Percentiles rank a stretch among this genome's conserved stretches.
Conservation (phyloP, 2,888 invertebrate genomes). For the Melipona bicolor region DNA sequence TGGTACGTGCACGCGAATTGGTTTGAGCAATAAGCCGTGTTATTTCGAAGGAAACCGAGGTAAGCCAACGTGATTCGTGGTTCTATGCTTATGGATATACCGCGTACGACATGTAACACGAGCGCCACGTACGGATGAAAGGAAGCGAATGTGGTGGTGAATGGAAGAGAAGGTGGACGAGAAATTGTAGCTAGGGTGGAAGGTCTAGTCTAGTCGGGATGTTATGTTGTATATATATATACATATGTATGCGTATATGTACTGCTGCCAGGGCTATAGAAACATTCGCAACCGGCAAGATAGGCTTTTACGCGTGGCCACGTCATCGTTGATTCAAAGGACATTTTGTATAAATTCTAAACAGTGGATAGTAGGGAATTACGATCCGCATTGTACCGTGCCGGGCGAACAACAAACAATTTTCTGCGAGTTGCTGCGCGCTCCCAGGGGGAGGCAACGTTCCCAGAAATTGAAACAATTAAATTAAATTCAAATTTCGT, state of each 20-base stretch:
- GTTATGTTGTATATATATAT: neutral
- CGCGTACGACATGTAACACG: constrained; percentile 35
- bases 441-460: neutral
- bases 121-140: constrained; percentile 38
- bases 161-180: constrained; percentile 33
- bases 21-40: constrained; percentile 46
- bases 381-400: neutral
- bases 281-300: constrained; percentile 24
- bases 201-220: constrained; percentile 1
- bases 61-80: constrained; percentile 52
- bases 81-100: constrained; percentile 31
- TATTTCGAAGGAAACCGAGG: constrained; percentile 56
- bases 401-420: constrained; percentile 4
- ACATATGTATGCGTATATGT: neutral
- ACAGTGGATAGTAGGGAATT: constrained; percentile 10
- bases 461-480: constrained; percentile 16
- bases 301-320: constrained; percentile 32
- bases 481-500: constrained; percentile 24
- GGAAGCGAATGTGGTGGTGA: constrained; percentile 30
- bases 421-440: neutral
- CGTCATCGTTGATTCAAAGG: constrained; percentile 48
- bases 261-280: neutral
- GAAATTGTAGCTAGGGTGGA: constrained; percentile 23
- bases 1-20: constrained; percentile 14
- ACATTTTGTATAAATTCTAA: constrained; percentile 12